Conservation (phyloP, 2,797 vertebrate species). For the Clarias platycephalus region DNA sequence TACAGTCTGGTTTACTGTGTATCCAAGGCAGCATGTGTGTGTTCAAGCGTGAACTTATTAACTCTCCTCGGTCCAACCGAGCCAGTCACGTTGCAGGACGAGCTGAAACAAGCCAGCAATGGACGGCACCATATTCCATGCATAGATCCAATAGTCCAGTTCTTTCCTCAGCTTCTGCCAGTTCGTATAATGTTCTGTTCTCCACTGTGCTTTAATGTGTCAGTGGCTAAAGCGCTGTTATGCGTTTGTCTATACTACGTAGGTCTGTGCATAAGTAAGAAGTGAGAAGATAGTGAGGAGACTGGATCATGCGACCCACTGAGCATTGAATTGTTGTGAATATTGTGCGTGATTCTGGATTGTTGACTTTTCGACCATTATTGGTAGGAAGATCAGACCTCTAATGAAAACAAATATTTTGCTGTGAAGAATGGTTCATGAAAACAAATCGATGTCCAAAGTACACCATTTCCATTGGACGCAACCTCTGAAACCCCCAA, state of each 20-base stretch:
- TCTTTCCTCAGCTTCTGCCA: conserved; percentile 69
- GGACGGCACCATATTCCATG: conserved; percentile 75
- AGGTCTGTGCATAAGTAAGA: conserved; percentile 14
- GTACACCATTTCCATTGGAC: conserved; percentile 26
- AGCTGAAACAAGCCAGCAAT: conserved; percentile 54
- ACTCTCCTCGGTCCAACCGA: conserved; percentile 14
- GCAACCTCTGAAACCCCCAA: conserved; percentile 23
- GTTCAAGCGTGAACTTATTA: conserved; percentile 11
- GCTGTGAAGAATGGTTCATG: conserved; percentile 43
- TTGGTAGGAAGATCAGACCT: conserved; percentile 40
- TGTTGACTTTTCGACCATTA: conserved; percentile 44
- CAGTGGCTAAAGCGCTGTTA: conserved; percentile 19
- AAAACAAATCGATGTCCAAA: conserved; percentile 48
- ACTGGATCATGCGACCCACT: background rate
- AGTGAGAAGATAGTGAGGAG: conserved; percentile 23
- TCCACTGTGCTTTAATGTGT: conserved; percentile 67
- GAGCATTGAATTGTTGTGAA: conserved; percentile 9
- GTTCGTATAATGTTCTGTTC: conserved; percentile 74
- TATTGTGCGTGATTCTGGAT: conserved; percentile 33
- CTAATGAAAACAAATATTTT: conserved; percentile 42
- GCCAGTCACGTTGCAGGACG: conserved; percentile 38
- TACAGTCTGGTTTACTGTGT: background rate
- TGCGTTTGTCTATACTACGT: background rate
- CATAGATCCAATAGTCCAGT: conserved; percentile 75
- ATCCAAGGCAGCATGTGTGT: background rate